A percentile compares a stretch with the other conserved stretches of the same genome.
Conservation (phyloP, 30 jellyfish, hydroid and myxozoan species). For the Aurelia aurita region DNA sequence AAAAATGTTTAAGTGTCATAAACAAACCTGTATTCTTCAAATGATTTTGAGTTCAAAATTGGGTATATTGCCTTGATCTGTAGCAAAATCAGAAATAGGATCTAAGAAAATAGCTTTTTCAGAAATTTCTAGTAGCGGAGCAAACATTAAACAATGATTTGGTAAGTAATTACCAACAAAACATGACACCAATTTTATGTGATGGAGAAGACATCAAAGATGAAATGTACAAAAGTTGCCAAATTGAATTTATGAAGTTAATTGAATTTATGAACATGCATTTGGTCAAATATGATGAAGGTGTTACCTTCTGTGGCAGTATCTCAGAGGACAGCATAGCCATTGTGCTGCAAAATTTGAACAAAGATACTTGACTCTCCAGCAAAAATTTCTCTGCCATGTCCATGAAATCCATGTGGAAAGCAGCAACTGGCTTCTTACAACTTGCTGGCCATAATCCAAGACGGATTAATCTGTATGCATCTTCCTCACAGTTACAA, state of each 20-base stretch:
- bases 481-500: not conserved
- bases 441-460: slow-evolving; percentile 1
- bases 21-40: not conserved
- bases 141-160: too few species aligned
- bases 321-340: not conserved
- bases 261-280: too few species aligned
- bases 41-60: not conserved
- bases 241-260: too few species aligned
- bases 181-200: too few species aligned
- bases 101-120: too few species aligned
- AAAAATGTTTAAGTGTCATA: too few species aligned
- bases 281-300: too few species aligned
- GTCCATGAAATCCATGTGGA: not conserved
- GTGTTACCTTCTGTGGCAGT: not conserved
- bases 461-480: not conserved
- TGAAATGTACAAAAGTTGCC: too few species aligned
- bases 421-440: not conserved
- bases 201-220: too few species aligned
- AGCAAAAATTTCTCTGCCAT: not conserved
- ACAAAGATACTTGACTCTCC: not conserved
- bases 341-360: not conserved
- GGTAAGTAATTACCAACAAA: too few species aligned
- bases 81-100: too few species aligned
- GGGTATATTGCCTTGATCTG: not conserved
- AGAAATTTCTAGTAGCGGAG: too few species aligned